A percentile compares a stretch with the other conserved stretches of the same genome.
These are phyloP conservation scores for Megaleporinus macrocephalus DNA, from an alignment of 2,113 vertebrate species.

Conservation along the genomic window DNA sequence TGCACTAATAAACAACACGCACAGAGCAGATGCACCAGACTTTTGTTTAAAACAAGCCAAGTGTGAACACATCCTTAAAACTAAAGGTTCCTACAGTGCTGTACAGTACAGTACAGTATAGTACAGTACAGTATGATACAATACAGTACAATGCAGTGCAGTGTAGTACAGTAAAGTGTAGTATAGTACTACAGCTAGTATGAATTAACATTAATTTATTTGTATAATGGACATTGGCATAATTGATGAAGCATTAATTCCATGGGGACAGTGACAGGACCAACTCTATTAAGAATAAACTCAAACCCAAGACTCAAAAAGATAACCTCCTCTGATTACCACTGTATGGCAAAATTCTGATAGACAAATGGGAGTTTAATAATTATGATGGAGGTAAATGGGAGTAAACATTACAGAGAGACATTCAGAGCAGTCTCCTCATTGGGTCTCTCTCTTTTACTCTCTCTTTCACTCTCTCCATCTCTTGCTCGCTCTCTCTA, in stretches of 20 bases:
- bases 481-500: constrained; percentile 14
- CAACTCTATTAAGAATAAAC: not conserved
- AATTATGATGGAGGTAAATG: not conserved
- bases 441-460: not conserved
- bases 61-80: no score
- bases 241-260: not conserved
- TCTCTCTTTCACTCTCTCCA: not conserved
- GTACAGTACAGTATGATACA: no score
- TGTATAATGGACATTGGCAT: not conserved
- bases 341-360: not conserved
- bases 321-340: not conserved
- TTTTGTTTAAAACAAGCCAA: no score
- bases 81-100: no score
- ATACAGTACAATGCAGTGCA: no score
- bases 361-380: not conserved
- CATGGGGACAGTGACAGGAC: no score
- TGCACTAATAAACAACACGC: no score
- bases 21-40: no score
- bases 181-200: no score
- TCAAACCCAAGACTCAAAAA: no score
- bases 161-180: no score
- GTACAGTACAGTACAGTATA: no score
- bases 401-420: not conserved
- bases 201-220: not conserved
- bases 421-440: not conserved